Base-by-base conservation (phyloP, 2,888 invertebrate genomes). In the Epinotia brunnichana region DNA sequence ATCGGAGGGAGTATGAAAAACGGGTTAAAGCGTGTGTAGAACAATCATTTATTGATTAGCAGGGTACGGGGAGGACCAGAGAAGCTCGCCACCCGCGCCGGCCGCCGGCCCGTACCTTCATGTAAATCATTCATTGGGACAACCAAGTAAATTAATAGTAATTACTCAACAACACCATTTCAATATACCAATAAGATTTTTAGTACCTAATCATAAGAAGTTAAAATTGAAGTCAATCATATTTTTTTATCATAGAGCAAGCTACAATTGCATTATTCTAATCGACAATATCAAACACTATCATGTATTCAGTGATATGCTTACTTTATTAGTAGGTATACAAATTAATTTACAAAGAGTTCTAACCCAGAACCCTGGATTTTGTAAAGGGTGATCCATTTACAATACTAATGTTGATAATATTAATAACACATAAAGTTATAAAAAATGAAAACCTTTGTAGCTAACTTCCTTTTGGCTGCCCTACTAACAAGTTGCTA, bases 11-110 rank as follows among this genome's bases (percentile, higher is more conserved):
- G 94, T 99, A 99, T 92, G 99, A 99, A 95, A 99, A 99, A 94
- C 96, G 98, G 95, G 99, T 99, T 87, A 98, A 98, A 95, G 98
- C 98, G 87, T 98, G 99, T 93, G 99, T 99, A 89, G 99, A 99
- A 95, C 99, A 99, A 94, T 99, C 98, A 94, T 99, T 99, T 96
- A 97, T 97, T 94, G 98, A 98, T 95, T 98, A 97, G 95, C 90
- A 87, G 84, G 84, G 83, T 77, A 79, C 76, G 74, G 76, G 75
- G 79, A 76, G 80, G 82, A 84, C 83, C 76, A 72, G 71, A 74
- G 78, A 69, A 82, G 81, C 77, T 80, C 77, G 75, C 82, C 81
- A 77, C 78, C 82, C 82, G 82, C 77, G 79, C 81, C 81, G 80
- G 81, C 76, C 75, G 82, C 82, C 80, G 83, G 85, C 85, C 77